Conservation (phyloP, 2,888 invertebrate species). For the Caenorhabditis japonica region DNA sequence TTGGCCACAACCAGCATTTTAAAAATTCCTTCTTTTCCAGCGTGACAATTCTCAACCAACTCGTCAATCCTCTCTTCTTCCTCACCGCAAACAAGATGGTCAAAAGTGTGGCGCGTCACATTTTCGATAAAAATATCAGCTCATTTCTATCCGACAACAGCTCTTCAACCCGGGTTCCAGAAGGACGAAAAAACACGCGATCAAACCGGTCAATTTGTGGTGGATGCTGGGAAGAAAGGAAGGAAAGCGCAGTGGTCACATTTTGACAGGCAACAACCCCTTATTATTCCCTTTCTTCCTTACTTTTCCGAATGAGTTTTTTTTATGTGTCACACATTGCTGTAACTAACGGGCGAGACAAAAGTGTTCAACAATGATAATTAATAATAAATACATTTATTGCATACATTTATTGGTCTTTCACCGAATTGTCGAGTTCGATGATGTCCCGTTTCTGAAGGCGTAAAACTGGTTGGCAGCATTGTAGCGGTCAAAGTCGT, state of each 20-base stretch:
- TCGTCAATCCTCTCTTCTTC: conserved; percentile 56
- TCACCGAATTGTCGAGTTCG: conserved; percentile 1
- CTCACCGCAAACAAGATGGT: conserved; percentile 55
- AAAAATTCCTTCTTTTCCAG: no score
- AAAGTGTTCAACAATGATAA: conserved; percentile 4
- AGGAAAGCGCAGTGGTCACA: conserved; percentile 22
- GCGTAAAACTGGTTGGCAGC: conserved; percentile 31
- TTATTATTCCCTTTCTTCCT: neutral
- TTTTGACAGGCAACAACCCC: neutral
- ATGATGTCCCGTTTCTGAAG: conserved; percentile 19
- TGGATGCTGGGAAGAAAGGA: conserved; percentile 32
- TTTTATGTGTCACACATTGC: neutral
- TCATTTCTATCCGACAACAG: conserved; percentile 38
- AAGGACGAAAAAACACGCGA: conserved; percentile 1
- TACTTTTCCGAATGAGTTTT: neutral
- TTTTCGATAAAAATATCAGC: conserved; percentile 45
- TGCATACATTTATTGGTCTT: neutral
- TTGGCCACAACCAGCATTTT: no score
- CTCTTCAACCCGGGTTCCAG: conserved; percentile 16
- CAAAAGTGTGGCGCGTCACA: conserved; percentile 36
- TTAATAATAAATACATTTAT: conserved; percentile 23
- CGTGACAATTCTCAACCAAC: conserved; percentile 57
- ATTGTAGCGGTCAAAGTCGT: conserved; percentile 22
- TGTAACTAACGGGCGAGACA: conserved; percentile 7
- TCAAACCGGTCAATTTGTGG: conserved; percentile 2